Conservation (phyloP, 2,797 vertebrate genomes). For the Alouatta caraya region DNA sequence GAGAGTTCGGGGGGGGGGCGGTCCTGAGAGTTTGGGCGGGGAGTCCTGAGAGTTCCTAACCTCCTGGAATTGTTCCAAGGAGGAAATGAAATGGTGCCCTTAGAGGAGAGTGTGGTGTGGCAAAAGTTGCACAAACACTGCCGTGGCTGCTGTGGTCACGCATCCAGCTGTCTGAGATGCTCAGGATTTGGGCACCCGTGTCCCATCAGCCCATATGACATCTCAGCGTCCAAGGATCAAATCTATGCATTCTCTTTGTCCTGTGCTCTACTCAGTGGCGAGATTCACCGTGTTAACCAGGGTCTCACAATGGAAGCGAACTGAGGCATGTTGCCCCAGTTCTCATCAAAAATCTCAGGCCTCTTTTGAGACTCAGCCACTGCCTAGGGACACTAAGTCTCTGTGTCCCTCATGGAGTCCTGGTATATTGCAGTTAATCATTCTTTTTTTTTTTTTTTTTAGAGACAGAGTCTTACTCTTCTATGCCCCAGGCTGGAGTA, state of each 20-base stretch:
- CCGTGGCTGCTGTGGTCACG: fast-evolving
- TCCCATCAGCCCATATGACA: not conserved
- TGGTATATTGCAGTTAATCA: not conserved
- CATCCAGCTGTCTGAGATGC: not conserved
- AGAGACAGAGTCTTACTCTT: too few species aligned
- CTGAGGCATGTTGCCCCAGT: not conserved
- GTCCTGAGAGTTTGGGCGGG: too few species aligned
- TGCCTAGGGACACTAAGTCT: not conserved
- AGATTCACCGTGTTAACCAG: not conserved
- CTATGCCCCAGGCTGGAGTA: too few species aligned
- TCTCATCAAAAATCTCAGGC: not conserved
- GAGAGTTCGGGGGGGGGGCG: too few species aligned
- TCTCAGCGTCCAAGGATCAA: not conserved
- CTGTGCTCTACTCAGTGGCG: not conserved
- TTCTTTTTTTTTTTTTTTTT: not conserved
- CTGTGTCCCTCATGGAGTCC: not conserved
- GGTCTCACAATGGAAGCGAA: not conserved
- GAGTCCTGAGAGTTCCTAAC: not conserved
- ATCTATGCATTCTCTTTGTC: not conserved
- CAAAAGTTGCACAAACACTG: too few species aligned
- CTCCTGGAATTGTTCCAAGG: not conserved
- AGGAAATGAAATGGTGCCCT: not conserved
- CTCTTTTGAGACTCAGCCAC: not conserved
- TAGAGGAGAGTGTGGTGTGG: not conserved
- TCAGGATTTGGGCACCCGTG: not conserved